Conservation (phyloP, 2,888 invertebrate species). For the Silvanus unidentatus region DNA sequence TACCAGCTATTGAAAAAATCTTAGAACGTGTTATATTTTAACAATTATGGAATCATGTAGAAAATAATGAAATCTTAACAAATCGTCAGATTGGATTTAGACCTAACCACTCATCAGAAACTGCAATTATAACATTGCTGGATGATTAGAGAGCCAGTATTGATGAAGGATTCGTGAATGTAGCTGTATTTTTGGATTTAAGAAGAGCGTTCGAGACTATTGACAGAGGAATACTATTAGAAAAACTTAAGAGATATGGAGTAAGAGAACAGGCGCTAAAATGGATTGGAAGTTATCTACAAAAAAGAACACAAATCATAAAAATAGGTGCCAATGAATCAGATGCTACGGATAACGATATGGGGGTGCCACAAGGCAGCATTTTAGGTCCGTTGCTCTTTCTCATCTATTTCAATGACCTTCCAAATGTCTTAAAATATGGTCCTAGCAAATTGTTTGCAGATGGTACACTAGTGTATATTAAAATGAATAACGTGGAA, state of each 20-base stretch:
- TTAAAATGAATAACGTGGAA: too few species aligned
- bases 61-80: too few species aligned
- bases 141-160: not conserved
- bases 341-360: not conserved
- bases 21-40: too few species aligned
- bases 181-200: not conserved
- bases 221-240: conserved; percentile 1
- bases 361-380: not conserved
- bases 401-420: not conserved
- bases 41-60: too few species aligned
- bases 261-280: not conserved
- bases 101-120: not conserved
- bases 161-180: not conserved
- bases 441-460: not conserved
- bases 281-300: not conserved
- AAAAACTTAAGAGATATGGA: not conserved
- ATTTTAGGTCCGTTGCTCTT: not conserved
- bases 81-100: conserved; percentile 5
- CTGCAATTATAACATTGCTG: not conserved
- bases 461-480: not conserved
- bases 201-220: conserved; percentile 1
- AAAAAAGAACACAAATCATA: not conserved
- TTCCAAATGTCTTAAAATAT: not conserved
- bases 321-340: not conserved
- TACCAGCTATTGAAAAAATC: conserved; percentile 1